Evolutionary conservation across 1,140 invertebrate genomes (phyloP), one percentile per base, ranked within the genome.

Genomic region (Trichogramma pretiosum): DNA sequence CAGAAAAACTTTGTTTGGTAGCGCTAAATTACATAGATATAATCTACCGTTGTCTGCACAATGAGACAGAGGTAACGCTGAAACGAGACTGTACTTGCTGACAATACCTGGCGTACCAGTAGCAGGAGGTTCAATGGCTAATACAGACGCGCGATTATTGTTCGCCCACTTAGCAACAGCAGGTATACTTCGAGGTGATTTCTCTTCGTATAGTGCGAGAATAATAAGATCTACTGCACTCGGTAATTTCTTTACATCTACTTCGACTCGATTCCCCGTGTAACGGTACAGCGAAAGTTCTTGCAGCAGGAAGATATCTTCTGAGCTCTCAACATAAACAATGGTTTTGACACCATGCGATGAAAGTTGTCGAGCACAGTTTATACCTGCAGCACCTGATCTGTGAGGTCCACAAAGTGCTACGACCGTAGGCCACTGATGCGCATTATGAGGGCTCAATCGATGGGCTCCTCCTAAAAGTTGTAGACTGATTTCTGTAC

Each of bases 1-100:
- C 37, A 74, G 69, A 68, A 86, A 93, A 32, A 91, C 77, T 61
- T 79, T 77, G 46, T 81, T 73, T 13, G 90, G 89, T 60, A 92
- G 77, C 46, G 84, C 85, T 56, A 93, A 73, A 72, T 93, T 89
- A 66, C 86, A 90, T 44, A 94, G 75, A 70, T 91, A 92, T 46
- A 92, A 70, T 70, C 86, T 84, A 33, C 88, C 88, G 68, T 83
- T 84, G 42, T 76, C 76, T 41, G 73, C 63, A 42, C 77, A 76
- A 62, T 84, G 81, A 52, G 82, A 77, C 10, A 89, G 70, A 35
- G 90, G 89, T 63, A 93, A 71, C 32, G 79, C 81, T 38, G 84
- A 82, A 47, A 83, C 61, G 45, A 93, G 68, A 41, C 83, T 82
- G 63, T 82, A 89, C 70, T 89, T 90, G 36, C 82, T 77, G 22